phyloP scores from a whole-genome alignment of 2,888 invertebrate species.

The Caenorhabditis sp. region DNA sequence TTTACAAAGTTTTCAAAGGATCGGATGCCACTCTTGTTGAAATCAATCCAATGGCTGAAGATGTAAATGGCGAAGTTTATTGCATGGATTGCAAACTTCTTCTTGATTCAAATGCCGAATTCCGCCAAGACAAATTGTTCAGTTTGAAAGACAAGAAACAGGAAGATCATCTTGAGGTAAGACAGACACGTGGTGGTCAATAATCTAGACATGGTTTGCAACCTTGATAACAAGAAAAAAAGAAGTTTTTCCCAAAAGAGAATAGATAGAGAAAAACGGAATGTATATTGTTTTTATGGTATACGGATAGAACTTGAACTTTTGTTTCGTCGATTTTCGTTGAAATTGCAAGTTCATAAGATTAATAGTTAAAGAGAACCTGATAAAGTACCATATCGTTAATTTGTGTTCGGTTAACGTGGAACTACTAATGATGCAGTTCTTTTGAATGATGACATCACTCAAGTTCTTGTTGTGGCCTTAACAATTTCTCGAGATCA shows the following conservation, averaged over 20 bases:
- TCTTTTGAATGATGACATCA: too few relatives aligned
- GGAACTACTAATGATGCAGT: too few relatives aligned
- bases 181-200: background rate
- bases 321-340: background rate
- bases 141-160: slow-evolving; percentile 72
- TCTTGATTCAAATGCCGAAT: slow-evolving; percentile 97
- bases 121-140: slow-evolving; percentile 86
- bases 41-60: slow-evolving; percentile 97
- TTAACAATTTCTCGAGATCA: too few relatives aligned
- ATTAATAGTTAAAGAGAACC: background rate
- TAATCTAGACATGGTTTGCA: background rate
- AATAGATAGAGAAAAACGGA: background rate
- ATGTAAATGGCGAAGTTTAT: slow-evolving; percentile 79
- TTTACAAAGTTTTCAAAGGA: slow-evolving; percentile 84
- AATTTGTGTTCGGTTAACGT: background rate
- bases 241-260: background rate
- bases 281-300: slow-evolving; percentile 70
- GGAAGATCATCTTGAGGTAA: slow-evolving; percentile 55
- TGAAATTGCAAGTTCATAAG: background rate
- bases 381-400: background rate
- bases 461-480: too few relatives aligned
- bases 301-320: background rate
- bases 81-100: slow-evolving; percentile 98
- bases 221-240: background rate
- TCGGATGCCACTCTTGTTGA: slow-evolving; percentile 96